Evolutionary conservation across 2,888 invertebrate genomes (phyloP).

Genomic region (Metellina segmentata): DNA sequence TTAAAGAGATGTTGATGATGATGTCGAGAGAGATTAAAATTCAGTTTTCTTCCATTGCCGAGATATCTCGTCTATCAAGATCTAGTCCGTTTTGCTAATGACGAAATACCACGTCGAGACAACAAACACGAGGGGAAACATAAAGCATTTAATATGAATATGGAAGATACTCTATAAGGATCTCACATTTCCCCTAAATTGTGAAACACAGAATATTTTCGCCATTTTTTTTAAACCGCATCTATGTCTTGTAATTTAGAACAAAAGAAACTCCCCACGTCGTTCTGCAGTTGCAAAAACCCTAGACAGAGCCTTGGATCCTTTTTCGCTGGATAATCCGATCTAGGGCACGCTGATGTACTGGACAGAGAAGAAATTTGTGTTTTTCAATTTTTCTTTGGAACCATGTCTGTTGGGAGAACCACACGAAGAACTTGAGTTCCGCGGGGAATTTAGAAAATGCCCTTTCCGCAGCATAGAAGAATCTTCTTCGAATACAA

Average conservation of each 20-base stretch:
- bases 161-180: too few species aligned
- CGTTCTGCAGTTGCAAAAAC: not conserved
- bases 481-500: not conserved
- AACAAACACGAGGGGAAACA: too few species aligned
- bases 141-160: too few species aligned
- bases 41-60: too few species aligned
- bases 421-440: not conserved
- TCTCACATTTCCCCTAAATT: too few species aligned
- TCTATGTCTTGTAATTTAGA: not conserved
- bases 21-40: too few species aligned
- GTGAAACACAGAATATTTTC: too few species aligned
- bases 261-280: not conserved
- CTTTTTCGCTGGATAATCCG: not conserved
- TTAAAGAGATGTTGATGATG: too few species aligned
- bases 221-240: too few species aligned
- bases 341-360: not conserved
- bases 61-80: too few species aligned
- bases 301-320: not conserved
- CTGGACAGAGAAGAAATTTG: not conserved
- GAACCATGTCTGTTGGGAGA: not conserved
- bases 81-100: too few species aligned
- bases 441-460: not conserved
- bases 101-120: too few species aligned
- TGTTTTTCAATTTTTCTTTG: not conserved
- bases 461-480: not conserved